Evolutionary conservation across 2,113 vertebrate species (phyloP).

Genomic region (Stegostoma tigrinum): DNA sequence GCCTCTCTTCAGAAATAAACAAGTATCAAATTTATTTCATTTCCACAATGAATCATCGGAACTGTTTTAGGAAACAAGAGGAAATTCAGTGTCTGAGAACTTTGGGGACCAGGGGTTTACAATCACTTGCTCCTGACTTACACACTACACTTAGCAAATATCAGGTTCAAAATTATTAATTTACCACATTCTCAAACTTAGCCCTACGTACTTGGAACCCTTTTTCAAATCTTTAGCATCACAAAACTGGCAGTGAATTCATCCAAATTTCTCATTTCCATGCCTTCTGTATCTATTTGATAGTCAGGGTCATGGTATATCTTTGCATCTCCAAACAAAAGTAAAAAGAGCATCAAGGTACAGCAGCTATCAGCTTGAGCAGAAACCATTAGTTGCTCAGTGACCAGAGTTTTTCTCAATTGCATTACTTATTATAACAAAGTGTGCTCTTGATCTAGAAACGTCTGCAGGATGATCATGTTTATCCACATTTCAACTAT

Average conservation of each 20-base stretch:
- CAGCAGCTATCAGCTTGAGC: neutral
- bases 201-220: neutral
- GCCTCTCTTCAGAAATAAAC: neutral
- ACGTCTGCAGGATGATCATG: neutral
- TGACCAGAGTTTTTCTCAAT: neutral
- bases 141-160: neutral
- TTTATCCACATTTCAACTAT: conserved; percentile 3
- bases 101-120: neutral
- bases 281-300: neutral
- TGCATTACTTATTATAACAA: neutral
- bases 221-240: neutral
- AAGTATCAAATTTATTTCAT: neutral
- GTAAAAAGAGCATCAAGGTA: neutral
- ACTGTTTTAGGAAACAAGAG: neutral
- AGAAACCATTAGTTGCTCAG: neutral
- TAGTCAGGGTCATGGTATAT: neutral
- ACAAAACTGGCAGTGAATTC: neutral
- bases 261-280: neutral
- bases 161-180: neutral
- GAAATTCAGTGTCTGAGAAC: neutral
- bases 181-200: neutral
- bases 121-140: neutral
- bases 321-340: neutral
- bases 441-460: neutral
- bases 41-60: neutral